Evolutionary conservation across 2,797 vertebrate genomes (phyloP).

Genomic region (Acanthornis magna): DNA sequence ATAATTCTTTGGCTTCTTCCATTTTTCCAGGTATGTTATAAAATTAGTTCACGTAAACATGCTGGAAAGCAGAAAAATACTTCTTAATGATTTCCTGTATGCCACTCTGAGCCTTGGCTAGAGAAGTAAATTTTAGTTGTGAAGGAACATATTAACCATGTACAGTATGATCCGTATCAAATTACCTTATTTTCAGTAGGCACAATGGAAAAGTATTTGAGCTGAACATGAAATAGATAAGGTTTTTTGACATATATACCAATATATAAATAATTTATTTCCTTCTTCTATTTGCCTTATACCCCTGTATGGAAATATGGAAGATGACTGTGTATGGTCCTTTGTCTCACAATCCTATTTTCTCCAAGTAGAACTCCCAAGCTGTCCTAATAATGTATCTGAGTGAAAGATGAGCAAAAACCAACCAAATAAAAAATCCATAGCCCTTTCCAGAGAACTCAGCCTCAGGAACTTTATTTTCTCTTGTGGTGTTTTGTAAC

Average conservation of each 20-base stretch:
- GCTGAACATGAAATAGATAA: neutral
- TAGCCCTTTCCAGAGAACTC: neutral
- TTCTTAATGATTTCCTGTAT: neutral
- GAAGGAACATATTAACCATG: neutral
- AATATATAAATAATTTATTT: neutral
- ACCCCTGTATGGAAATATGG: neutral
- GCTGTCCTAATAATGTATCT: neutral
- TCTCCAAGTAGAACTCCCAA: neutral
- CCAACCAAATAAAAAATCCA: neutral
- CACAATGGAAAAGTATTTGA: neutral
- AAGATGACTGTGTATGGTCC: neutral
- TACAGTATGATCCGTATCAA: neutral
- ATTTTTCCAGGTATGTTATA: slow-evolving; percentile 11
- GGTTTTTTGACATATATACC: fast-evolving
- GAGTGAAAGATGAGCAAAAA: neutral
- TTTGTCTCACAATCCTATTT: neutral
- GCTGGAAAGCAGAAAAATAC: neutral
- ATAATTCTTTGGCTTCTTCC: slow-evolving; percentile 20
- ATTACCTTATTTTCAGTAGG: neutral
- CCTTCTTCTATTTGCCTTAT: neutral
- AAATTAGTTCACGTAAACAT: slow-evolving; percentile 2
- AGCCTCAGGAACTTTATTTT: neutral
- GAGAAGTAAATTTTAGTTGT: neutral
- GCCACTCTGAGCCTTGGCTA: neutral
- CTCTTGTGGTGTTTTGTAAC: neutral